Evolutionary conservation across 1,140 invertebrate species (phyloP), one percentile per base, ranked within the genome.

Genomic region (Penaeus chinensis): DNA sequence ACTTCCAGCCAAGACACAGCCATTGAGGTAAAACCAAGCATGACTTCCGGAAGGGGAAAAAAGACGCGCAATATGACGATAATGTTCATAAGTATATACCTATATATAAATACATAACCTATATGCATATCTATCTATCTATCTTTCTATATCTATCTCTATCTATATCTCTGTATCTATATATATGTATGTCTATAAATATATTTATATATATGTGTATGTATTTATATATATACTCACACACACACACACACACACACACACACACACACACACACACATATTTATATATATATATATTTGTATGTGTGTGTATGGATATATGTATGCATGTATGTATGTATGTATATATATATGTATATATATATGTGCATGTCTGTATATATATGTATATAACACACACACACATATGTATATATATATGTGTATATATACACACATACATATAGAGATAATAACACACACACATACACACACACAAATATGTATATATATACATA

Each of bases 221-320:
- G 32, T 69, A 69, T 22, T 11, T 69, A 69, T 69, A 22, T 69
- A 69, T n/a, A 69, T 69, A 69, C 1, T 24, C 22, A 69, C 3
- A 66, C 16, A 66, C 27, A 66, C 27, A 66, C 18, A 66, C 27
- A 66, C 65, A 66, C n/a, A n/a, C n/a, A n/a, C n/a, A n/a, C n/a
- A n/a, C n/a, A n/a, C n/a, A n/a, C n/a, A n/a, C n/a, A n/a, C n/a
- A n/a, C n/a, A n/a, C n/a, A n/a, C n/a, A n/a, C n/a, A n/a, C 32
- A 69, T 69, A 69, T 69, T 24, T 69, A 69, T 69, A n/a, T n/a
- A 69, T 69, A 69, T 69, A 69, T 69, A 69, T 69, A 69, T 32
- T 1, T 32, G 2, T 32, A 32, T 32, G 2, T 32, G 2, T 32
- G 2, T 32, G 2, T 32, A 32, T 32, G 2, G 0, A 32, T 32